These are phyloP conservation scores for Quadroppia sp. DNA, from an alignment of 2,888 invertebrate genomes.

Conservation along the genomic window DNA sequence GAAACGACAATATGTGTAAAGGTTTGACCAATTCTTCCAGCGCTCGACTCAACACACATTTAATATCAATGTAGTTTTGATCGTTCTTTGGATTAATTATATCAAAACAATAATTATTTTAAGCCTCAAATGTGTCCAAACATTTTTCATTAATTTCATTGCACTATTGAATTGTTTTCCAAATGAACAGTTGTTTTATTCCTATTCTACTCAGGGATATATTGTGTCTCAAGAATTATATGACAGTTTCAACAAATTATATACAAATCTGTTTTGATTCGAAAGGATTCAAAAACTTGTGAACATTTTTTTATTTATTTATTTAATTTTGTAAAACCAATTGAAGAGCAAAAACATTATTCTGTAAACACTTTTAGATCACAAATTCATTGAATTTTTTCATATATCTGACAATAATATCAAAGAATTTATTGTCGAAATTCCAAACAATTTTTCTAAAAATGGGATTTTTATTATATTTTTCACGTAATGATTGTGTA, in stretches of 20 bases:
- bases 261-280: too few species aligned
- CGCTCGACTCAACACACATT: neutral
- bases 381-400: too few species aligned
- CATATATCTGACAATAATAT: neutral
- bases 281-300: too few species aligned
- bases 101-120: neutral
- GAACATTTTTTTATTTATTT: too few species aligned
- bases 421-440: conserved; percentile 14
- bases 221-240: too few species aligned
- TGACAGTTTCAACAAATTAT: too few species aligned
- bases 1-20: conserved; percentile 1
- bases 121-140: neutral
- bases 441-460: neutral
- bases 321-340: neutral
- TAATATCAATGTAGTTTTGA: conserved; percentile 1
- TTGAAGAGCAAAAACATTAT: too few species aligned
- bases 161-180: too few species aligned
- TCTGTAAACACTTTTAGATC: too few species aligned
- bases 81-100: neutral
- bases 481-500: conserved; percentile 6
- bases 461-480: conserved; percentile 13
- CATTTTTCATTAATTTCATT: neutral
- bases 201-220: too few species aligned
- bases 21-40: conserved; percentile 7
- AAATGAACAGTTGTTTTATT: too few species aligned